A percentile compares a stretch with the other conserved stretches of the same genome.
These are phyloP conservation scores for Ommatoiulus sabulosus DNA, from an alignment of 2,888 invertebrate species.

Conservation along the genomic window DNA sequence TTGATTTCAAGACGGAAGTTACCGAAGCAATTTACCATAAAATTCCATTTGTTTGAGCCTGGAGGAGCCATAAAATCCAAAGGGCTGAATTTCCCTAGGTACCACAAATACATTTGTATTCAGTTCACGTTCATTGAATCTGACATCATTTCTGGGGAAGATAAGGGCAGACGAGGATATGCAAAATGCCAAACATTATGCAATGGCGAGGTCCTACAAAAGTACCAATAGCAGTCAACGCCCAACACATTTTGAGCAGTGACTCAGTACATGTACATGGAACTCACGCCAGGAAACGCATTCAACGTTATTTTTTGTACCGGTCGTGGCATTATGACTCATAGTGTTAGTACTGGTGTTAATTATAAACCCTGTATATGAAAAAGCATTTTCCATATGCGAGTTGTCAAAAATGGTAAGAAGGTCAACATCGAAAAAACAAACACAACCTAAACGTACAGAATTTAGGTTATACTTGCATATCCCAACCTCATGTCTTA, in stretches of 20 bases:
- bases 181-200: background rate
- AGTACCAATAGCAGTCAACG: background rate
- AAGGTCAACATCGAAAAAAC: background rate
- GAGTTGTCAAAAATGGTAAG: background rate
- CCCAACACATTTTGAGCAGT: background rate
- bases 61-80: too few species aligned
- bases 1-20: background rate
- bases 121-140: background rate
- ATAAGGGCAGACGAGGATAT: background rate
- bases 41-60: background rate
- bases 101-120: background rate
- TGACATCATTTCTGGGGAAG: background rate
- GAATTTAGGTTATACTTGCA: too few species aligned
- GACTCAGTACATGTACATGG: background rate
- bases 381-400: background rate
- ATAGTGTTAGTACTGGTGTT: background rate
- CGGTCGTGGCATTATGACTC: background rate
- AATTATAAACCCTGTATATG: constrained; percentile 19
- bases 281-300: background rate
- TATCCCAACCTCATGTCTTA: too few species aligned
- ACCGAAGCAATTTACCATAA: background rate
- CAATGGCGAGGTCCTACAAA: background rate
- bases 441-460: too few species aligned
- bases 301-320: background rate
- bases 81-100: background rate